Conservation (phyloP, 2,113 vertebrate species). For the Dipodomys ordii region DNA sequence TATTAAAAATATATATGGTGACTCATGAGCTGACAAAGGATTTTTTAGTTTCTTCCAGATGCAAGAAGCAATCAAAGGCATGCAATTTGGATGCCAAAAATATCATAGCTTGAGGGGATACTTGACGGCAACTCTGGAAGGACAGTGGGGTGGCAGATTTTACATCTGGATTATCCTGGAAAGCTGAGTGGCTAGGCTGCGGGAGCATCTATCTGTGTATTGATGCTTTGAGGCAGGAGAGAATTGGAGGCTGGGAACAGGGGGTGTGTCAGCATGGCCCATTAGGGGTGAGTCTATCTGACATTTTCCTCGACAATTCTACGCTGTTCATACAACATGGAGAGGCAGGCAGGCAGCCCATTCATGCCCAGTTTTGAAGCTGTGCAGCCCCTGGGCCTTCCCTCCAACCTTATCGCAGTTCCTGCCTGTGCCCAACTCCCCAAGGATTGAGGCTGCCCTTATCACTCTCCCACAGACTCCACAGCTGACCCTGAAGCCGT, state of each 20-base stretch:
- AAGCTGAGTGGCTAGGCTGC: background rate
- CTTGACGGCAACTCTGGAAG: slow-evolving; percentile 51
- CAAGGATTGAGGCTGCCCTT: slow-evolving; percentile 59
- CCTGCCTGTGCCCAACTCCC: slow-evolving; percentile 25
- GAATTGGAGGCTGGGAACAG: background rate
- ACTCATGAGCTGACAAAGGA: slow-evolving; percentile 81
- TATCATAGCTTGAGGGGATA: slow-evolving; percentile 66
- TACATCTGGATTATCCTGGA: slow-evolving; percentile 54
- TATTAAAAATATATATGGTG: slow-evolving; percentile 81
- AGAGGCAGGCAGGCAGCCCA: background rate
- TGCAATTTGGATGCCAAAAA: slow-evolving; percentile 77
- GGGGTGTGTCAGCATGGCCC: background rate
- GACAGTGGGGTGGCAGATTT: slow-evolving; percentile 45
- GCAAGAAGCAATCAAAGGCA: slow-evolving; percentile 80
- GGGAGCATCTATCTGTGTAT: background rate
- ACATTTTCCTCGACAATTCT: background rate
- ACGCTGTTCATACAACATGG: background rate
- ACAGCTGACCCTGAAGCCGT: slow-evolving; percentile 88
- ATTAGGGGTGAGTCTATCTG: background rate
- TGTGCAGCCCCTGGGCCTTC: background rate
- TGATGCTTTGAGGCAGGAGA: background rate
- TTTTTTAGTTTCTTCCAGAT: slow-evolving; percentile 81
- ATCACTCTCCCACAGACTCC: slow-evolving; percentile 87
- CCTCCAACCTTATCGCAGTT: slow-evolving; percentile 16
- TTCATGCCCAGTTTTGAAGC: background rate